phyloP scores from a whole-genome alignment of 2,888 invertebrate genomes.

The Chalcis sispes region DNA sequence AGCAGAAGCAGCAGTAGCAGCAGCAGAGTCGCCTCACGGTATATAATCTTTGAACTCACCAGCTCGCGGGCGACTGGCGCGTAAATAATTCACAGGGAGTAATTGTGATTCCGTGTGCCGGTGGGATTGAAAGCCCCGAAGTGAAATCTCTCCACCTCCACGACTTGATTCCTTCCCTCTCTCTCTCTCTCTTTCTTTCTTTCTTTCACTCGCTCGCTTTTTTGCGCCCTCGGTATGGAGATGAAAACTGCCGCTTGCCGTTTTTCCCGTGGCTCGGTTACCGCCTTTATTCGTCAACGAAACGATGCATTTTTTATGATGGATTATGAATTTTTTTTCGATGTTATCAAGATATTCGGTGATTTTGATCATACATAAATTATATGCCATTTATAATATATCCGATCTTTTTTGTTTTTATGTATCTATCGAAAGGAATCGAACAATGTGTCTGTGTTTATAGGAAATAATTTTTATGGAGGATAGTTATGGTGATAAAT shows the following conservation, averaged over 20 bases:
- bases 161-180: conserved; percentile 1
- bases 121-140: neutral
- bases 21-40: conserved; percentile 19
- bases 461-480: too few relatives aligned
- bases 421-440: too few relatives aligned
- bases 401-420: too few relatives aligned
- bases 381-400: too few relatives aligned
- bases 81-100: conserved; percentile 71
- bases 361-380: too few relatives aligned
- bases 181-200: conserved; percentile 12
- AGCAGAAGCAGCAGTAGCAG: conserved; percentile 4
- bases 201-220: neutral
- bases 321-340: too few relatives aligned
- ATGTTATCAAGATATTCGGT: too few relatives aligned
- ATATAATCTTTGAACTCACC: conserved; percentile 26
- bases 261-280: neutral
- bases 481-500: too few relatives aligned
- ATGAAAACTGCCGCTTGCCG: neutral
- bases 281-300: too few relatives aligned
- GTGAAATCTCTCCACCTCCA: conserved; percentile 45
- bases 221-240: neutral
- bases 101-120: conserved; percentile 67
- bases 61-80: conserved; percentile 51
- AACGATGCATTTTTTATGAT: too few relatives aligned
- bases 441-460: too few relatives aligned